These are phyloP conservation scores for Chrysolina oricalcia DNA, from an alignment of 2,888 invertebrate species.

Conservation along the genomic window DNA sequence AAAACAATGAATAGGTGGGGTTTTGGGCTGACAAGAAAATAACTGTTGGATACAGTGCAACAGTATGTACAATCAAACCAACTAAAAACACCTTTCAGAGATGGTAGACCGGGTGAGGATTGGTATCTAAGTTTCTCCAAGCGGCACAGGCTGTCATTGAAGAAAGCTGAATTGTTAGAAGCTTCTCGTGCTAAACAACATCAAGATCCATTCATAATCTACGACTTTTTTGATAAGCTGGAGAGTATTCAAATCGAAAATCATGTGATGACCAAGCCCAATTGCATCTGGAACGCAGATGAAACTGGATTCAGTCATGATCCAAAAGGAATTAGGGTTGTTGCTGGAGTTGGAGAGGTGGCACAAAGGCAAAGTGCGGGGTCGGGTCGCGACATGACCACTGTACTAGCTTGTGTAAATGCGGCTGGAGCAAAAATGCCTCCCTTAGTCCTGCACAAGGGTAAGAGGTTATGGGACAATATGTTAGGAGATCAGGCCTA, in stretches of 20 bases:
- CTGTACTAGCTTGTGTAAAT: constrained; percentile 1
- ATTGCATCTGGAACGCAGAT: constrained; percentile 44
- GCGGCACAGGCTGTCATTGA: constrained; percentile 24
- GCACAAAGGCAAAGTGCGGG: constrained; percentile 1
- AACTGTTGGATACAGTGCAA: constrained; percentile 12
- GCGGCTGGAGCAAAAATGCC: constrained; percentile 1
- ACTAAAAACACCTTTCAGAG: constrained; percentile 24
- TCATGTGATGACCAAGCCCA: too few species aligned
- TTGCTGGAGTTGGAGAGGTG: constrained; percentile 1
- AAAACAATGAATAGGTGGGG: constrained; percentile 13
- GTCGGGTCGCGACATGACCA: constrained; percentile 1
- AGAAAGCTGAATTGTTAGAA: constrained; percentile 14
- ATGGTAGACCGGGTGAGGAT: constrained; percentile 18
- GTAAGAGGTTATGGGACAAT: constrained; percentile 27
- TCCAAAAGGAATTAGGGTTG: constrained; percentile 12
- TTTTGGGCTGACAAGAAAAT: constrained; percentile 13
- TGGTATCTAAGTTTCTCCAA: constrained; percentile 21
- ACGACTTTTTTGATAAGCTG: constrained; percentile 4
- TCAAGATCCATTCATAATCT: constrained; percentile 22
- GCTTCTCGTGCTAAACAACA: constrained; percentile 7
- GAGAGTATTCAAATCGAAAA: constrained; percentile 1
- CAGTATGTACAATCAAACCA: constrained; percentile 4
- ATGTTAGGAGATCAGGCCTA: constrained; percentile 16
- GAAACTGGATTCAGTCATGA: constrained; percentile 45
- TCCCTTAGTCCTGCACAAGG: constrained; percentile 9